Evolutionary conservation across 92 coral and sea anemone genomes (phyloP).

Genomic region (Epizoanthus scotinus): DNA sequence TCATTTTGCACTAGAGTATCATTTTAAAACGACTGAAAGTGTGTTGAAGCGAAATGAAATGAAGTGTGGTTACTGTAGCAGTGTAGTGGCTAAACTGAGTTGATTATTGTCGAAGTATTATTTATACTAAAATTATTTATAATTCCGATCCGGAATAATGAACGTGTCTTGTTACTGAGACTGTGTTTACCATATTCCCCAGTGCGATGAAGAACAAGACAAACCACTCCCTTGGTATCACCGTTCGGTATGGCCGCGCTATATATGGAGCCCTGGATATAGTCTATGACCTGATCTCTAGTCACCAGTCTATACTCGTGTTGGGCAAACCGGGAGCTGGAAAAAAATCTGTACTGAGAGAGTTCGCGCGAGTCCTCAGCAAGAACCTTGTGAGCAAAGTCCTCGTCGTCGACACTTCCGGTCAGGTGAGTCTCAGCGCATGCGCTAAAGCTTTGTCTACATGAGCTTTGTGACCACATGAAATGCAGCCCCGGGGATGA

Average conservation of each 20-base stretch:
- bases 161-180: too few species aligned
- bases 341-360: conserved; percentile 40
- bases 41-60: too few species aligned
- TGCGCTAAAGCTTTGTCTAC: too few species aligned
- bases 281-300: conserved; percentile 27
- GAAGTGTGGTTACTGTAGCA: too few species aligned
- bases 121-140: too few species aligned
- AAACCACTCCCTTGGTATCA: conserved; percentile 36
- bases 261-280: conserved; percentile 44
- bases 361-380: conserved; percentile 34
- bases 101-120: too few species aligned
- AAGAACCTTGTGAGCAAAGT: conserved; percentile 13
- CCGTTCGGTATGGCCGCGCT: conserved; percentile 48
- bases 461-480: too few species aligned
- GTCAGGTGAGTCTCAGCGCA: conserved; percentile 12
- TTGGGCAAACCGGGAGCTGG: conserved; percentile 49
- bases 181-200: neutral
- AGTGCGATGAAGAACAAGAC: conserved; percentile 31
- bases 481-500: too few species aligned
- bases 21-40: too few species aligned
- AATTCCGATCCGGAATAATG: too few species aligned
- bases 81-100: too few species aligned
- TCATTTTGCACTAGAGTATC: too few species aligned
- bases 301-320: conserved; percentile 27
- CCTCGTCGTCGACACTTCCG: conserved; percentile 36